Evolutionary conservation across 2,888 invertebrate genomes (phyloP).

Genomic region (Tetanocera ferruginea): DNA sequence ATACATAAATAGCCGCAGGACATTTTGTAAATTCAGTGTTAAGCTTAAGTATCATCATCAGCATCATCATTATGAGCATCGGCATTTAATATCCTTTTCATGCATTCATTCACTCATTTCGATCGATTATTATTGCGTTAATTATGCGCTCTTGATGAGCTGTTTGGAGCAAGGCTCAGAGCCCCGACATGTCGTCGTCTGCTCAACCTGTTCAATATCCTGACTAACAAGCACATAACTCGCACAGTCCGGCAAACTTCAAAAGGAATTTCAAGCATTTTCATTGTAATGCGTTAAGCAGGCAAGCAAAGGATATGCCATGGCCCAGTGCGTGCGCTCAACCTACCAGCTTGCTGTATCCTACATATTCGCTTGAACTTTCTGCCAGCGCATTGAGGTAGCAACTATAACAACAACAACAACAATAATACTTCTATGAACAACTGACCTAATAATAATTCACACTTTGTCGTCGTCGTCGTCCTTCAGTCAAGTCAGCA

Average conservation of each 20-base stretch:
- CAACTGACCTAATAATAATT: slow-evolving; percentile 31
- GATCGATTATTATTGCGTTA: slow-evolving; percentile 45
- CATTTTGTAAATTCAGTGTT: slow-evolving; percentile 27
- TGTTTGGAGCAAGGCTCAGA: background rate
- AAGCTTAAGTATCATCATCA: background rate
- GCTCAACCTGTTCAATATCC: background rate
- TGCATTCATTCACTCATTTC: background rate
- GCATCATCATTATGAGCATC: background rate
- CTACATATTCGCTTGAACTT: background rate
- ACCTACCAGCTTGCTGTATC: background rate
- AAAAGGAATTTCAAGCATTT: slow-evolving; percentile 47
- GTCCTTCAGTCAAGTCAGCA: background rate
- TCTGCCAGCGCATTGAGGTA: background rate
- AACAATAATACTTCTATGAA: background rate
- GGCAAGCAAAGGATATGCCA: background rate
- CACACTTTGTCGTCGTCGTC: background rate
- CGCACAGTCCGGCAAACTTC: slow-evolving; percentile 6
- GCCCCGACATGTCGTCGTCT: background rate
- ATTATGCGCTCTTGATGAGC: slow-evolving; percentile 39
- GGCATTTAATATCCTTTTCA: slow-evolving; percentile 25
- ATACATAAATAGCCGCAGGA: slow-evolving; percentile 49
- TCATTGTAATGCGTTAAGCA: slow-evolving; percentile 20
- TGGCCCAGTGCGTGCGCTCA: slow-evolving; percentile 5
- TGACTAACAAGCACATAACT: background rate
- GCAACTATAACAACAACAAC: slow-evolving; percentile 10